Evolutionary conservation across 2,797 vertebrate genomes (phyloP).

Genomic region (Rhyacichthys aspro): DNA sequence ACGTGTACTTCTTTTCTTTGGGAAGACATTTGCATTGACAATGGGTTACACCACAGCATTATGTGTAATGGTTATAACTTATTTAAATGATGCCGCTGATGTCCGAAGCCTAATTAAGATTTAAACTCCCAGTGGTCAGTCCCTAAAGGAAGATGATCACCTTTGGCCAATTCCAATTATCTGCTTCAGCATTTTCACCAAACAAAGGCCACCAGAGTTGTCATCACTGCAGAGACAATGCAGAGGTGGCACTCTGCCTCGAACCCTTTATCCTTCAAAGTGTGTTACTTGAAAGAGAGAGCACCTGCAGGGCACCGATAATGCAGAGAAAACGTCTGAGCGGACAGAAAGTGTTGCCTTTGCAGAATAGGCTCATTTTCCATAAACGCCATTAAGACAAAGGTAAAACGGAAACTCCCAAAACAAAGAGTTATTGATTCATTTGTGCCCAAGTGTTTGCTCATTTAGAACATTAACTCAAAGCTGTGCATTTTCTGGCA

Average conservation of each 20-base stretch:
- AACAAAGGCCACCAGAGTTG: slow-evolving; percentile 57
- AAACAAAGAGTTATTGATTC: slow-evolving; percentile 35
- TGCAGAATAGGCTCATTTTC: slow-evolving; percentile 12
- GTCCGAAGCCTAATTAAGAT: slow-evolving; percentile 29
- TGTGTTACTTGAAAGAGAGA: slow-evolving; percentile 63
- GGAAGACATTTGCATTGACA: too few relatives aligned
- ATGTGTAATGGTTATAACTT: slow-evolving; percentile 7
- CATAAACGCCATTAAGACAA: slow-evolving; percentile 28
- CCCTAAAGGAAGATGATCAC: slow-evolving; percentile 41
- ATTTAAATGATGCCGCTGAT: slow-evolving; percentile 7
- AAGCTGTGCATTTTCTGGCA: slow-evolving; percentile 17
- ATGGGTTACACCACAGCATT: not conserved
- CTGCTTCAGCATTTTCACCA: slow-evolving; percentile 65
- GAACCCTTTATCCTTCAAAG: slow-evolving; percentile 61
- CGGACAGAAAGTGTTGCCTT: slow-evolving; percentile 42
- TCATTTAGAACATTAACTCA: slow-evolving; percentile 15
- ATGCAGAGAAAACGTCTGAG: slow-evolving; percentile 42
- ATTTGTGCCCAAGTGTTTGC: slow-evolving; percentile 24
- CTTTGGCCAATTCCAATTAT: slow-evolving; percentile 53
- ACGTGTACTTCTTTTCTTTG: too few relatives aligned
- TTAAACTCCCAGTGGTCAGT: slow-evolving; percentile 28
- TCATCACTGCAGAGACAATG: slow-evolving; percentile 63
- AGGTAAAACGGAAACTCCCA: slow-evolving; percentile 7
- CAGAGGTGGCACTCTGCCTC: slow-evolving; percentile 60
- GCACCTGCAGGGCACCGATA: slow-evolving; percentile 33